Percentiles rank a stretch among this genome's conserved stretches.
Conservation (phyloP, 35 echinoderm and acorn worm species). For the Lytechinus variegatus region DNA sequence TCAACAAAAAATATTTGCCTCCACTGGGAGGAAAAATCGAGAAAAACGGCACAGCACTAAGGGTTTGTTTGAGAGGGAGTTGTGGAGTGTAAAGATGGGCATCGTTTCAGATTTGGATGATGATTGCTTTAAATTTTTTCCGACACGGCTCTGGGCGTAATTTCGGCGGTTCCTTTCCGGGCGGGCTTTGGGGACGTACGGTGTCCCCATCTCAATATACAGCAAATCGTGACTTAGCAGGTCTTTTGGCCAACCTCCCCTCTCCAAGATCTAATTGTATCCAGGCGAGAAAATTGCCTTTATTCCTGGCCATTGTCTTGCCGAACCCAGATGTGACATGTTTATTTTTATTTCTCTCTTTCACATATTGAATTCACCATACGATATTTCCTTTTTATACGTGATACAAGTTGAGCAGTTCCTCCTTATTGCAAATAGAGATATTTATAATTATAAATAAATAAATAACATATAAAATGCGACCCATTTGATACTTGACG, state of each 20-base stretch:
- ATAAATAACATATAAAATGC: too few species aligned
- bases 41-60: background rate
- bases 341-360: background rate
- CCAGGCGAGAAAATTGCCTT: conserved; percentile 26
- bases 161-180: conserved; percentile 32
- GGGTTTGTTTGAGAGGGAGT: background rate
- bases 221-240: background rate
- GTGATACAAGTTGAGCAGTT: background rate
- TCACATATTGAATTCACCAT: background rate
- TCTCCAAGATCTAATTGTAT: conserved; percentile 33
- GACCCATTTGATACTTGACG: too few species aligned
- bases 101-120: conserved; percentile 30
- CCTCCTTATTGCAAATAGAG: background rate
- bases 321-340: background rate
- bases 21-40: conserved; percentile 28
- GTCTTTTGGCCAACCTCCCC: conserved; percentile 8
- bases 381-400: background rate
- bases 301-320: background rate
- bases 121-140: conserved; percentile 28
- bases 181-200: conserved; percentile 20
- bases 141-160: conserved; percentile 31
- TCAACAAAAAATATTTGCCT: background rate
- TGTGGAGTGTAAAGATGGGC: background rate
- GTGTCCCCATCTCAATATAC: conserved; percentile 6
- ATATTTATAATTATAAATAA: background rate